Base-by-base conservation (phyloP, 1,140 invertebrate species). In the Drosophila obscura region DNA sequence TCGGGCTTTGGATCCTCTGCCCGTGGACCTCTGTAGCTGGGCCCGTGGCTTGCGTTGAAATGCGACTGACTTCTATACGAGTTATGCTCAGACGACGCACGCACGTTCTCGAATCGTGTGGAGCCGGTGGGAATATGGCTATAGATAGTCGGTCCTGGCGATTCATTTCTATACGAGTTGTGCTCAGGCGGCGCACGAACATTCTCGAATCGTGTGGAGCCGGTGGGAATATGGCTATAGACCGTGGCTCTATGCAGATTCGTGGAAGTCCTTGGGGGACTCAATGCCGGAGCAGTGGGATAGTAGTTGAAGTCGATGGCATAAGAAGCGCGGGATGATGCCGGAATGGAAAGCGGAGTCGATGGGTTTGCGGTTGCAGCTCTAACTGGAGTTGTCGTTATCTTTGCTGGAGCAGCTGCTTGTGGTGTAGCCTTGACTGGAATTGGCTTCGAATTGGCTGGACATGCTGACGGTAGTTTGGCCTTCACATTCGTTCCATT, bases 191-290 rank as follows among this genome's bases (percentile, higher is more conserved):
- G 8, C 16, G 60, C 39, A 16, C 58, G 55, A 1, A 26, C 0
- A 26, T 46, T 50, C 2, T 66, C 28, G 13, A 72, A 83, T 11
- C 72, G 59, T 0, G 46, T n/a, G n/a, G 5, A 16, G 0, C 31
- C 80, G 9, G 15, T 53, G 2, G 80, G 76, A 50, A 84, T 35
- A 28, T 73, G 19, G 6, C 5, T 39, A 11, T 83, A 84, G 6
- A 16, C 48, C 2, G 49, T 39, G 11, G n/a, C n/a, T 22, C n/a
- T n/a, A 53, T 4, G 15, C 4, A 11, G 2, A 13, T 2, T 13
- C 7, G 7, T 6, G 6, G 4, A 39, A 1, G 5, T 5, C 19
- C 19, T 53, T 53, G 51, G 15, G 9, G 9, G 9, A 2, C 1
- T 16, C 35, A 39, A 13, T 39, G 3, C 9, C 3, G 35, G 35